Evolutionary conservation across 2,888 invertebrate genomes (phyloP), one percentile per base, ranked within the genome.

Genomic region (Calliphora vomitoria): DNA sequence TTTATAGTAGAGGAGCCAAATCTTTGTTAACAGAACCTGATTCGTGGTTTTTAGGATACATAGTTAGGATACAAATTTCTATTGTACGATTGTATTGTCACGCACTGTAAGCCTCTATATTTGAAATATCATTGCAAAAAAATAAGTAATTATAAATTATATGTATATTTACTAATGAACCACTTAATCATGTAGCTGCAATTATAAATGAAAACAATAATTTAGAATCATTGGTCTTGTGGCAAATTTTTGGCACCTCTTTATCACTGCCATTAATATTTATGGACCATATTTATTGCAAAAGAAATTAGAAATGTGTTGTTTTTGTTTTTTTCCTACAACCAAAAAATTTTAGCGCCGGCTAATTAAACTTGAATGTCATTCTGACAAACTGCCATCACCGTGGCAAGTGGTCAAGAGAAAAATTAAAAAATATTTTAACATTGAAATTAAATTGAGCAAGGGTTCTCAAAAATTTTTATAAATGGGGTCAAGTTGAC

Each of bases 321-420:
- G 8, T 18, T 18, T 18, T 50, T 50, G 6, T 50, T n/a, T 50
- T n/a, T 50, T 50, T 10, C n/a, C 4, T 50, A 6, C 13, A 13
- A 50, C 0, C 50, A 5, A 62, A 64, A 25, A 15, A 58, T 18
- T 31, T 44, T 11, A 78, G 66, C 78, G 68, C 55, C 44, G 68
- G 44, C 25, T 68, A 78, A 78, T 68, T 68, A 55, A 68, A 68
- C 78, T 41, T 68, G 25, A 78, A 68, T 44, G 18, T 44, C 68
- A 55, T 3, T 55, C 50, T 25, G 11, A 35, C 15, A 35, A 47
- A 62, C 31, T n/a, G 25, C 8, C 25, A 11, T 4, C 44, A 60
- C 3, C 55, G n/a, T 25, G 72, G 4, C 76, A 66, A 55, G 20
- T 31, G 62, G 11, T 60, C 15, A 44, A 18, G 20, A 35, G 4